Percentiles rank a stretch among this genome's conserved stretches.
These are phyloP conservation scores for Adela reaumurella DNA, from an alignment of 2,888 invertebrate species.

Conservation along the genomic window DNA sequence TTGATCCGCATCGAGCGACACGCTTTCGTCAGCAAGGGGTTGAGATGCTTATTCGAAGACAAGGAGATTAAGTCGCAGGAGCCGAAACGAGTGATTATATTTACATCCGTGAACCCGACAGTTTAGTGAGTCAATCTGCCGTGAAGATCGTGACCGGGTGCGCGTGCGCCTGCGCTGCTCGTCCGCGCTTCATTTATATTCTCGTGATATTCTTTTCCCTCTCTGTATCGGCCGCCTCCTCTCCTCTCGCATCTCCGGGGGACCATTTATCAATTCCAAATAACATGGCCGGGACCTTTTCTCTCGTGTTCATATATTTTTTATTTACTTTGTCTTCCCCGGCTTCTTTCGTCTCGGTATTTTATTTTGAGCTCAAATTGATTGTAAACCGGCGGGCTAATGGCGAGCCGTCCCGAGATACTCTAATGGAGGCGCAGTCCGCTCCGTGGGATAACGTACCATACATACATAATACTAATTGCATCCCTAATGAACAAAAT, in stretches of 20 bases:
- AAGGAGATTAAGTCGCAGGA: constrained; percentile 20
- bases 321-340: constrained; percentile 49
- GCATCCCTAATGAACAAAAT: constrained; percentile 2
- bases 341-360: constrained; percentile 31
- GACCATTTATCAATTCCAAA: constrained; percentile 55
- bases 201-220: constrained; percentile 30
- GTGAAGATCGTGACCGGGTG: constrained; percentile 19
- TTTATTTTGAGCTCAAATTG: constrained; percentile 45
- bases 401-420: constrained; percentile 31
- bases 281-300: constrained; percentile 51
- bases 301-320: constrained; percentile 47
- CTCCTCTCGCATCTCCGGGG: constrained; percentile 40
- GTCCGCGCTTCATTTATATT: constrained; percentile 41
- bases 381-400: constrained; percentile 44
- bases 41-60: constrained; percentile 26
- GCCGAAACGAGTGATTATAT: constrained; percentile 23
- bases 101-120: constrained; percentile 27
- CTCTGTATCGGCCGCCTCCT: constrained; percentile 33
- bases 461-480: constrained; percentile 44
- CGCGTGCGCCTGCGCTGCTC: constrained; percentile 17
- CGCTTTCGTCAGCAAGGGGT: constrained; percentile 24
- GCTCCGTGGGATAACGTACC: constrained; percentile 22
- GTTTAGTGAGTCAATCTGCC: constrained; percentile 26
- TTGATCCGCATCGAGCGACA: constrained; percentile 20
- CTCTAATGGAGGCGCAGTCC: background rate